Base-by-base conservation (phyloP, 2,113 vertebrate species). In the Montifringilla adamsi region DNA sequence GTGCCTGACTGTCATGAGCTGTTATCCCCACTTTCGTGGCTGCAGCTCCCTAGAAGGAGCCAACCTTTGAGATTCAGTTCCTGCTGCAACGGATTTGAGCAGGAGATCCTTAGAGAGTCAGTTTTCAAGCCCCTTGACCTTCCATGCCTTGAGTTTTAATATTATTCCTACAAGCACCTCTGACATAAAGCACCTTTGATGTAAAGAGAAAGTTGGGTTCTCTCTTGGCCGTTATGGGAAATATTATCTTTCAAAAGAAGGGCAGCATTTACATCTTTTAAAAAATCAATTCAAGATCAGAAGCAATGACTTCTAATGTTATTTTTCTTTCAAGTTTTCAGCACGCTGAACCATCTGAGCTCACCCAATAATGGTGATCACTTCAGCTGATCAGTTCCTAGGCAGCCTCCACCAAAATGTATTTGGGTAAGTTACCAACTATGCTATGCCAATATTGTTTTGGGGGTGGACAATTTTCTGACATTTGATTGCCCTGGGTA, bases 401-500 rank as follows among this genome's bases (percentile, higher is more conserved):
- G 53, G 69, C 18, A 88, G 66, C 69, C 66, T 92, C 66, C 69
- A 46, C 55, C 0, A 4, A 79, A 59, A 58, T 1, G 16, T 58
- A 6, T 78, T 94, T 80, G 66, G 67, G 66, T 55, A 39, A 87
- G 84, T 84, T 74, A 46, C 87, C 58, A 41, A 41, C 13, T 41
- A 16, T 4, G 52, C 56, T 55, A 20, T 49, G 24, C 76, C 84
- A 59, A 37, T 76, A 60, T 31, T 83, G 60, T 37, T 85, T 89
- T 90, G 91, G 2, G 2, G 3, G 56, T 66, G 87, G 49, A 75
- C 67, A 77, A 84, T 78, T 84, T 91, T 82, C 82, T 85, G 44
- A 37, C 31, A 21, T 92, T 75, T 84, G 94, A 96, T 94, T 93
- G 85, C 80, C 88, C 75, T 82, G 92, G 93, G 82, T 75, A 94